Evolutionary conservation across 2,888 invertebrate genomes (phyloP), one percentile per base, ranked within the genome.

Genomic region (Xylophagus ater): DNA sequence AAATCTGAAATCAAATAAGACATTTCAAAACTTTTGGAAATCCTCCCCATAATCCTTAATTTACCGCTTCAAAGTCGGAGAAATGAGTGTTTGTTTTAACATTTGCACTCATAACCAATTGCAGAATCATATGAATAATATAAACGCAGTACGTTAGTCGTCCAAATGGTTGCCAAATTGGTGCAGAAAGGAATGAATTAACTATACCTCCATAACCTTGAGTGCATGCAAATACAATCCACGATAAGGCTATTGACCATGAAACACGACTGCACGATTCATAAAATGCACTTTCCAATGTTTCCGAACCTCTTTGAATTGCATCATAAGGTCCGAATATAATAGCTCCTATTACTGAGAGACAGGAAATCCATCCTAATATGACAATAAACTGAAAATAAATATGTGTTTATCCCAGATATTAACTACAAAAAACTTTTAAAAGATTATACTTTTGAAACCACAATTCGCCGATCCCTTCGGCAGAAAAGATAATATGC

Each of bases 401-500:
- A n/a, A n/a, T n/a, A n/a, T n/a, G n/a, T n/a, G n/a, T n/a, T n/a
- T n/a, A 24, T 21, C 19, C 3, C 20, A 23, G 3, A 41, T 18
- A 4, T 31, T 13, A 23, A 25, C 15, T 2, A 13, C 12, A 31
- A 8, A n/a, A 19, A 24, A 4, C 12, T 13, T 31, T 3, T 10
- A 7, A 21, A 12, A 3, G 2, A 14, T 17, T 18, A 18, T 33
- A 51, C 48, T 44, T 51, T 60, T 21, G 53, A 48, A 47, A 65
- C 29, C 2, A 55, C 51, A 15, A 63, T 54, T 41, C 54, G 56
- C 33, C 54, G 51, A 5, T 57, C 57, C 9, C 59, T 59, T 34
- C 58, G 56, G 19, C 52, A 53, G 17, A 55, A 60, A 32, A 66
- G 44, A 41, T 58, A 55, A 46, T 63, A 66, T 10, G 64, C 65